These are phyloP conservation scores for Himalopsyche kuldschensis DNA, from an alignment of 2,888 invertebrate species.

Conservation along the genomic window DNA sequence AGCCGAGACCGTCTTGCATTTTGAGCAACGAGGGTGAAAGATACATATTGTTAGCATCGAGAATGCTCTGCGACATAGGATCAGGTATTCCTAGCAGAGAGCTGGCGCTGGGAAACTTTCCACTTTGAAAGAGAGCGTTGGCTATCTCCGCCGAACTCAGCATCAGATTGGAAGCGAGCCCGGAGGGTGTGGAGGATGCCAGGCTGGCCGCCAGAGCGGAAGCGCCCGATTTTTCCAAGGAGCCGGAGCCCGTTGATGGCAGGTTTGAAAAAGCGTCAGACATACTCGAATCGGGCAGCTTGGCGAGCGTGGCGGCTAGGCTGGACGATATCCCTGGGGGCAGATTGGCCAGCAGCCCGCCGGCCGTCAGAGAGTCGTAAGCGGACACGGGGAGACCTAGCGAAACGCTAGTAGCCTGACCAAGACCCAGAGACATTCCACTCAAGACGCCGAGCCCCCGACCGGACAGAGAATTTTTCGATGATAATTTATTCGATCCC, in stretches of 20 bases:
- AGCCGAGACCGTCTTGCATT: conserved; percentile 64
- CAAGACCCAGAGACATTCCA: conserved; percentile 57
- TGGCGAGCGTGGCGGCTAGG: conserved; percentile 53
- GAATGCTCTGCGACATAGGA: conserved; percentile 73
- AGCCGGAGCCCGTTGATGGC: conserved; percentile 52
- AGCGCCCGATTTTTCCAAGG: conserved; percentile 51
- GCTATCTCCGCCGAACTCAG: conserved; percentile 67
- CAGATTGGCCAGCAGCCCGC: conserved; percentile 55
- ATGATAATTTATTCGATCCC: conserved; percentile 59
- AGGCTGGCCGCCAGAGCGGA: conserved; percentile 43
- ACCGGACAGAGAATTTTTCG: conserved; percentile 56
- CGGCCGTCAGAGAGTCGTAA: conserved; percentile 56
- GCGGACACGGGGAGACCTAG: conserved; percentile 52
- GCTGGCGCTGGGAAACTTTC: conserved; percentile 65
- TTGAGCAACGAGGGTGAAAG: conserved; percentile 73
- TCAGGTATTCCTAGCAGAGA: conserved; percentile 70
- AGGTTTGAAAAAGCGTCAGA: conserved; percentile 55
- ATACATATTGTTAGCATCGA: conserved; percentile 79
- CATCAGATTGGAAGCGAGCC: conserved; percentile 64
- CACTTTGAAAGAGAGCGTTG: conserved; percentile 68
- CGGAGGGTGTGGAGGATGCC: conserved; percentile 50
- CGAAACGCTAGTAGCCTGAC: conserved; percentile 51
- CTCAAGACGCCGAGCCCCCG: conserved; percentile 52
- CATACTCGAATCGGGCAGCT: conserved; percentile 55
- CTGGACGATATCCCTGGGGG: conserved; percentile 52